Conservation (phyloP, 2,888 invertebrate species). For the Steromphala cineraria region DNA sequence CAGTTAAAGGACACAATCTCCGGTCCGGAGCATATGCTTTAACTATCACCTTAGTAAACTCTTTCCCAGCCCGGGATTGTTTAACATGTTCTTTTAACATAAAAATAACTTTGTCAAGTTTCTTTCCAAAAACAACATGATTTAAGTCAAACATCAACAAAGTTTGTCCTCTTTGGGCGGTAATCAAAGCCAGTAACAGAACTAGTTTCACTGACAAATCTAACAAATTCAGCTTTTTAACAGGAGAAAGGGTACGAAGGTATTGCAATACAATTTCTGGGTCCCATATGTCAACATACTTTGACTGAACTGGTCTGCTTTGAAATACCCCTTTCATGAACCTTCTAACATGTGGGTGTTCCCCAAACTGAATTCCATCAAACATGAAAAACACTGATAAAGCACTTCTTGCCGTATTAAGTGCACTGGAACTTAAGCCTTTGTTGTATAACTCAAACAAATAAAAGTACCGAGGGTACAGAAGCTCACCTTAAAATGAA, state of each 20-base stretch:
- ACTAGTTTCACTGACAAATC: slow-evolving; percentile 27
- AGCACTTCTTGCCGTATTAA: slow-evolving; percentile 20
- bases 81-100: too few relatives aligned
- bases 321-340: slow-evolving; percentile 42
- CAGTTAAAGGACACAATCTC: slow-evolving; percentile 29
- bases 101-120: slow-evolving; percentile 25
- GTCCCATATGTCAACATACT: slow-evolving; percentile 38
- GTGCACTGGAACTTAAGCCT: slow-evolving; percentile 30
- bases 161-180: slow-evolving; percentile 36
- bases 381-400: slow-evolving; percentile 14
- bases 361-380: not conserved
- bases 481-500: too few relatives aligned
- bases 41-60: slow-evolving; percentile 19
- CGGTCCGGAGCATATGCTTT: slow-evolving; percentile 23
- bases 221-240: slow-evolving; percentile 25
- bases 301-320: slow-evolving; percentile 31
- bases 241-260: slow-evolving; percentile 23
- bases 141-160: slow-evolving; percentile 31
- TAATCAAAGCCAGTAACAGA: slow-evolving; percentile 34
- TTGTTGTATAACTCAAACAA: too few relatives aligned
- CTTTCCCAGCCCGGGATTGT: slow-evolving; percentile 24
- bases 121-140: slow-evolving; percentile 15
- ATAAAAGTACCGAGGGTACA: too few relatives aligned
- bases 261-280: slow-evolving; percentile 31
- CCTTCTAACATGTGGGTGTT: slow-evolving; percentile 24